These are phyloP conservation scores for Cirrhinus mrigala DNA, from an alignment of 2,797 vertebrate species.

Conservation along the genomic window DNA sequence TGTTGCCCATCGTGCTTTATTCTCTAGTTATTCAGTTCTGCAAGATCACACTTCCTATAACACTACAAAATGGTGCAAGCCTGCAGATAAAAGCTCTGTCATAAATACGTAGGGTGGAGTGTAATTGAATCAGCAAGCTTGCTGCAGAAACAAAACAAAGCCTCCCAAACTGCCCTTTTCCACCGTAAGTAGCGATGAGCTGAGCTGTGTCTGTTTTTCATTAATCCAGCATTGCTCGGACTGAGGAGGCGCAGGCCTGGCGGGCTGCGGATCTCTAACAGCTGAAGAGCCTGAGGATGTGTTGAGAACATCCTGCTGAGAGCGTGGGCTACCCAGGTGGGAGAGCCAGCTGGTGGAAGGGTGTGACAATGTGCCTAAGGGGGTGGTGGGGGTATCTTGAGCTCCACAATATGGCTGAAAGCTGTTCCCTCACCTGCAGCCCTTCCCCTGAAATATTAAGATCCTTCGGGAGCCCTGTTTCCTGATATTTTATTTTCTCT, in stretches of 20 bases:
- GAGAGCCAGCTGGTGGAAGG: slow-evolving; percentile 63
- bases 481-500: slow-evolving; percentile 65
- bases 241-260: slow-evolving; percentile 7
- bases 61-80: not conserved
- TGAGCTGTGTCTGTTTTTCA: slow-evolving; percentile 42
- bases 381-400: slow-evolving; percentile 62
- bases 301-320: slow-evolving; percentile 67
- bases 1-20: not conserved
- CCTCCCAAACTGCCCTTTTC: slow-evolving; percentile 14
- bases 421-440: slow-evolving; percentile 49
- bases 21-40: not conserved
- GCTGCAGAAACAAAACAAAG: slow-evolving; percentile 57
- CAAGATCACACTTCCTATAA: not conserved
- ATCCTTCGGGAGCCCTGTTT: slow-evolving; percentile 64
- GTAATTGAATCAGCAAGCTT: slow-evolving; percentile 73
- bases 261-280: slow-evolving; percentile 57
- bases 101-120: slow-evolving; percentile 54
- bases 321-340: slow-evolving; percentile 65
- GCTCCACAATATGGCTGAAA: slow-evolving; percentile 49
- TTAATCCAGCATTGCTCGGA: slow-evolving; percentile 28
- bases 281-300: slow-evolving; percentile 66
- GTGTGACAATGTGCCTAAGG: slow-evolving; percentile 56
- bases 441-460: slow-evolving; percentile 13
- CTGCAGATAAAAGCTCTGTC: not conserved
- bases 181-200: not conserved